Evolutionary conservation across 2,888 invertebrate species (phyloP).

Genomic region (Mimas tiliae): DNA sequence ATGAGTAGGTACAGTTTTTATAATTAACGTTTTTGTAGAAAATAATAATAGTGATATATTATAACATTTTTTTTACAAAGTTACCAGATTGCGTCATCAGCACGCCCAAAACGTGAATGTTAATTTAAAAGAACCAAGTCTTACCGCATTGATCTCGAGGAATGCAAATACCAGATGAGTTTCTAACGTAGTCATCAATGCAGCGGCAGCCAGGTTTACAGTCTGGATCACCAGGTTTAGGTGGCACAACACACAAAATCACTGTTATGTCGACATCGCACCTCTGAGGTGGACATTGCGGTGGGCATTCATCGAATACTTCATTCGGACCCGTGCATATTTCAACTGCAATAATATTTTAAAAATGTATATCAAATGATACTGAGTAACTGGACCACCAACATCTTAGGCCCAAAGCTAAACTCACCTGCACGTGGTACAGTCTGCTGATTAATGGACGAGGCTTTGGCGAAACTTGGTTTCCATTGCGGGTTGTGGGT

Average conservation of each 20-base stretch:
- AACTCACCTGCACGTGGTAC: no score
- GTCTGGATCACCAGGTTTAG: conserved; percentile 41
- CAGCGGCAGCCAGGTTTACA: conserved; percentile 41
- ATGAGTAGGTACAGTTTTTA: no score
- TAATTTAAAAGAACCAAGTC: conserved; percentile 27
- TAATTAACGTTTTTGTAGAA: no score
- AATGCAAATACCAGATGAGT: conserved; percentile 10
- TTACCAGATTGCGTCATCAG: not conserved
- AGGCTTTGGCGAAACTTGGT: no score
- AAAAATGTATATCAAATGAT: not conserved
- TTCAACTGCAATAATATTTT: conserved; percentile 1
- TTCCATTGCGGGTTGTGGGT: no score
- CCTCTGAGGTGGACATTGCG: conserved; percentile 42
- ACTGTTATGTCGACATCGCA: conserved; percentile 45
- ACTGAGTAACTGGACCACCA: no score
- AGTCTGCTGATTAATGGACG: no score
- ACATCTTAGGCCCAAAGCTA: no score
- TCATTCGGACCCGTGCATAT: conserved; percentile 37
- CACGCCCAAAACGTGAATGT: no score
- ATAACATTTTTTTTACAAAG: no score
- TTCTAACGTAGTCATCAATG: conserved; percentile 30
- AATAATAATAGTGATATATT: no score
- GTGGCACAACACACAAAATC: conserved; percentile 43
- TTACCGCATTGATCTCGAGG: conserved; percentile 15
- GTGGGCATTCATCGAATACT: conserved; percentile 44